Conservation (phyloP, 1,140 invertebrate species). For the Lasaia peninsularis region DNA sequence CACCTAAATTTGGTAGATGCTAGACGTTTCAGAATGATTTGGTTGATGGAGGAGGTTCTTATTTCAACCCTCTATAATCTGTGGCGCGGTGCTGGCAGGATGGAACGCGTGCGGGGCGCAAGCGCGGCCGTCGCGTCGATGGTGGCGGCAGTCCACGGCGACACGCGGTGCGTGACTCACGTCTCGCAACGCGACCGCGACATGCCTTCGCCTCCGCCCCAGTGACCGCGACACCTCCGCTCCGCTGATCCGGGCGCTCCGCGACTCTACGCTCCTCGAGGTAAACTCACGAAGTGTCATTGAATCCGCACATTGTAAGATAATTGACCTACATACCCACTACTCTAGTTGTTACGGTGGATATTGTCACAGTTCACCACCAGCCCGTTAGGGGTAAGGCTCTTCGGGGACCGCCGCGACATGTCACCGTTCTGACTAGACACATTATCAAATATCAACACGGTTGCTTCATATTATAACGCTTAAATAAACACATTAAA, state of each 20-base stretch:
- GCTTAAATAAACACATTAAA: too few species aligned
- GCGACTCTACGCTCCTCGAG: neutral
- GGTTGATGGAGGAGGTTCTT: too few species aligned
- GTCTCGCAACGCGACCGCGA: slow-evolving; percentile 78
- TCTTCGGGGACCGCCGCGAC: neutral
- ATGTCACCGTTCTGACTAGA: too few species aligned
- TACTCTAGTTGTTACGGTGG: neutral
- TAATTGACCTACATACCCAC: slow-evolving; percentile 19
- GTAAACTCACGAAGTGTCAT: slow-evolving; percentile 8
- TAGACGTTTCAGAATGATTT: too few species aligned
- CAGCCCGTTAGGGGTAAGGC: neutral
- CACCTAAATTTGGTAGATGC: too few species aligned
- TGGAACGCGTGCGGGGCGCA: slow-evolving; percentile 14
- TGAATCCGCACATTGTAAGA: slow-evolving; percentile 12
- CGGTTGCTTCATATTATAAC: too few species aligned
- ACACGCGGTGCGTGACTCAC: slow-evolving; percentile 24
- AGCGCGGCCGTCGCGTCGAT: slow-evolving; percentile 24
- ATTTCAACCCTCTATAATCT: too few species aligned
- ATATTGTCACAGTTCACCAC: neutral
- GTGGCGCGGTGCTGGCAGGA: slow-evolving; percentile 14
- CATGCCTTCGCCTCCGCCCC: slow-evolving; percentile 90
- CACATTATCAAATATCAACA: too few species aligned
- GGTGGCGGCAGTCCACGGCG: slow-evolving; percentile 5
- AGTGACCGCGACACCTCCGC: neutral
- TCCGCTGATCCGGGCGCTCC: neutral